Base-by-base conservation (phyloP, 2,888 invertebrate genomes). In the Brachylomia viminalis region DNA sequence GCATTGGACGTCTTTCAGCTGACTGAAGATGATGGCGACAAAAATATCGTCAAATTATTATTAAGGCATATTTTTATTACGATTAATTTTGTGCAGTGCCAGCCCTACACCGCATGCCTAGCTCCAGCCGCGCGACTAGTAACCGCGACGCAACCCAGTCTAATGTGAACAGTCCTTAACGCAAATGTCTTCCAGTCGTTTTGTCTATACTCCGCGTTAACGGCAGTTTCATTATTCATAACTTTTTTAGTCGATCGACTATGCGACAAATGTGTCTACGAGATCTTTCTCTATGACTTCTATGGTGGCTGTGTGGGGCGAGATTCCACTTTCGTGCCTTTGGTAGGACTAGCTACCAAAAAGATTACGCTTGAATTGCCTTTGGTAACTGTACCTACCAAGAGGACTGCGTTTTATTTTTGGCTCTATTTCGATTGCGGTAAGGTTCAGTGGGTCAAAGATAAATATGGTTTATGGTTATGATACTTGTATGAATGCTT, bases 171-270 rank as follows among this genome's bases (percentile, higher is more conserved):
- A 68, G 85, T 78, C 87, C 87, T 88, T 88, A 88, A 88, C 84
- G 84, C 88, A 87, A 88, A 88, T 88, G 88, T 86, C 82, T 83
- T 59, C 73, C 74, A 86, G 85, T 76, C 68, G 86, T 82, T 85
- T 80, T 82, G 85, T 85, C 85, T 83, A 86, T 87, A 82, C 77
- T 78, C 33, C 76, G 79, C 79, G 71, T 68, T 86, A 88, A 86
- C 87, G 85, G 86, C 79, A 77, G 77, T 84, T 84, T 82, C 85
- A 87, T 86, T 87, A 88, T 87, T 88, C 88, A 85, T 88, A 79
- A 79, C 78, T 75, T 88, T 86, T 88, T 86, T 88, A 81, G 72
- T 79, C 70, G 56, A 17, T 17, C 27, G 58, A 61, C 69, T 77
- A 66, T 82, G 78, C 82, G 82, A 74, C 78, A 83, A 67, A 82